These are phyloP conservation scores for Gila orcuttii DNA, from an alignment of 2,113 vertebrate species.

Conservation along the genomic window DNA sequence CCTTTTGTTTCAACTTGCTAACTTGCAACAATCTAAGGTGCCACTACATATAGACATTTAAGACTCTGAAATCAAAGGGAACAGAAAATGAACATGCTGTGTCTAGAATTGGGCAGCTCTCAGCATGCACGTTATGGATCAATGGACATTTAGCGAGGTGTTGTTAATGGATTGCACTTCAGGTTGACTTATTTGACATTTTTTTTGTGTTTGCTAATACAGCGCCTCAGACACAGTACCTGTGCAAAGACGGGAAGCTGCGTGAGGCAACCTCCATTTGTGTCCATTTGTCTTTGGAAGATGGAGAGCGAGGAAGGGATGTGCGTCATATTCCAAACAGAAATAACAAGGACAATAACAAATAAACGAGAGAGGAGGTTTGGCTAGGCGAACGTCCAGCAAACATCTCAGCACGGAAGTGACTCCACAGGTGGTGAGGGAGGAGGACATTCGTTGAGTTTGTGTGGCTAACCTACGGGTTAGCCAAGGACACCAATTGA, in stretches of 20 bases:
- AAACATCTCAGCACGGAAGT: constrained; percentile 38
- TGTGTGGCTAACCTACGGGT: constrained; percentile 6
- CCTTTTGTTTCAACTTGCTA: no score
- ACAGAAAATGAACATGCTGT: not conserved
- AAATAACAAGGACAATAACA: constrained; percentile 59
- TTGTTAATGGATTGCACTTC: not conserved
- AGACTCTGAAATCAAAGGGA: not conserved
- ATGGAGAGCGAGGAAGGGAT: constrained; percentile 50
- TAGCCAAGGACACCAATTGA: constrained; percentile 24
- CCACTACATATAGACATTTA: not conserved
- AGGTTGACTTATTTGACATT: constrained; percentile 10
- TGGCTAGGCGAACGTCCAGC: constrained; percentile 51
- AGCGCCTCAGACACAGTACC: not conserved
- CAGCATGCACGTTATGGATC: not conserved
- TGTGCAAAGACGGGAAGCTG: constrained; percentile 25
- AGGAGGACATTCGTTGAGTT: not conserved
- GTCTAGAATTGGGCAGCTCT: not conserved
- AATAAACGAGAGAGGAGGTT: constrained; percentile 52
- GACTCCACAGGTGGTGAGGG: constrained; percentile 14
- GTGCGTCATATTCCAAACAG: constrained; percentile 60
- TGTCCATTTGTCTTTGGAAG: constrained; percentile 35
- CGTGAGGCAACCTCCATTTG: constrained; percentile 5
- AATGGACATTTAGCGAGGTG: not conserved
- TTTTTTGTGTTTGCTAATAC: constrained; percentile 15
- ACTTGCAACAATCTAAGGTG: not conserved